Evolutionary conservation across 2,797 vertebrate species (phyloP).

Genomic region (Spinibarbus caldwelli): DNA sequence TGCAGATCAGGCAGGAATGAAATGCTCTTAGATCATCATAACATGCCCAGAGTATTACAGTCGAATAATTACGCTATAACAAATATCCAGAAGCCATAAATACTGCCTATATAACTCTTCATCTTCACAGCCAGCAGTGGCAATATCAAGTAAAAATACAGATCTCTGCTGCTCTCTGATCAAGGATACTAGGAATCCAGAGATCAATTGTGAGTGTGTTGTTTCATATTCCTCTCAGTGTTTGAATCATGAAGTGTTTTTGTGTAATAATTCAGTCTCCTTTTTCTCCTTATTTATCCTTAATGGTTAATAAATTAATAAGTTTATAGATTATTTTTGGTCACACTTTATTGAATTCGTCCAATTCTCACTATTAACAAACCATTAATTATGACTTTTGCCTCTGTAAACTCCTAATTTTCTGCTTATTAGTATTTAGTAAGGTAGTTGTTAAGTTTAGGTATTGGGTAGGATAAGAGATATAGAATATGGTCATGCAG

Average conservation of each 20-base stretch:
- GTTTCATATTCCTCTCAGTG: background rate
- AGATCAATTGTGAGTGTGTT: background rate
- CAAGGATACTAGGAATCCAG: conserved; percentile 46
- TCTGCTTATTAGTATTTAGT: background rate
- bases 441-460: too few relatives aligned
- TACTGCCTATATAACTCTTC: conserved; percentile 51
- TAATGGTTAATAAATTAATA: background rate
- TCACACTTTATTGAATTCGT: too few relatives aligned
- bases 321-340: too few relatives aligned
- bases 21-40: conserved; percentile 54
- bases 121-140: conserved; percentile 54
- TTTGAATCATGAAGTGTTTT: conserved; percentile 4
- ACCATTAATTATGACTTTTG: too few relatives aligned
- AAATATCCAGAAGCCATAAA: conserved; percentile 73
- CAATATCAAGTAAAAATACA: conserved; percentile 61
- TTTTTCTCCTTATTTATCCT: background rate
- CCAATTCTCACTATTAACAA: too few relatives aligned
- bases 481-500: too few relatives aligned
- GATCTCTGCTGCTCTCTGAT: conserved; percentile 62
- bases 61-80: conserved; percentile 71
- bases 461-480: too few relatives aligned
- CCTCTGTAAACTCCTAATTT: background rate
- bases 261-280: background rate
- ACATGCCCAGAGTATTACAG: conserved; percentile 60
- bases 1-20: background rate